Evolutionary conservation across 2,797 vertebrate genomes (phyloP).

Genomic region (Uromys caudimaculatus): DNA sequence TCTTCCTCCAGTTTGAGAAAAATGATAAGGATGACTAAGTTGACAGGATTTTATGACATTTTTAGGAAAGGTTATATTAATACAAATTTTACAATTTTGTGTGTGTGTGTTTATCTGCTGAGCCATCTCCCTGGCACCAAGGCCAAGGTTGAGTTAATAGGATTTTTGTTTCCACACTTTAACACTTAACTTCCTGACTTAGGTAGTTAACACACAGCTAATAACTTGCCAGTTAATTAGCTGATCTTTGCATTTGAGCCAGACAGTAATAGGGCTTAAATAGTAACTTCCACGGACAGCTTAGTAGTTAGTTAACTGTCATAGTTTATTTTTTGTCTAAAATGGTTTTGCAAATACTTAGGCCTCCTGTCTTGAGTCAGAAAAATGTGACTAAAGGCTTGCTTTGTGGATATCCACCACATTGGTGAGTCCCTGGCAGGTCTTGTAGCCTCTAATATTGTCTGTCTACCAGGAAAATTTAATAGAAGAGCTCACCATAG

Average conservation of each 20-base stretch:
- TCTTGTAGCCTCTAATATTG: not conserved
- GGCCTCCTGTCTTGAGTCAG: conserved; percentile 5
- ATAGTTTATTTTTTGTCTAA: conserved; percentile 41
- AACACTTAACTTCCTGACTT: not conserved
- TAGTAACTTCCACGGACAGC: not conserved
- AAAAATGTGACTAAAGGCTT: conserved; percentile 20
- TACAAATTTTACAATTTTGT: not conserved
- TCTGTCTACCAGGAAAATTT: not conserved
- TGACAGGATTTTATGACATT: not conserved
- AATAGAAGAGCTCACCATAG: not conserved
- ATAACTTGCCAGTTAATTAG: not conserved
- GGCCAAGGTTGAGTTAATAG: not conserved
- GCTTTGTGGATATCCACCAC: not conserved
- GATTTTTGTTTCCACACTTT: conserved; percentile 31
- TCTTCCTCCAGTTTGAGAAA: not conserved
- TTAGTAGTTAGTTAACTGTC: conserved; percentile 32
- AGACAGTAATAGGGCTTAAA: not conserved
- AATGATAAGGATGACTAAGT: not conserved
- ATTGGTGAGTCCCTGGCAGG: not conserved
- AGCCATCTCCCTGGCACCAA: not conserved
- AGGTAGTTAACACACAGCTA: not conserved
- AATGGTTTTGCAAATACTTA: conserved; percentile 46
- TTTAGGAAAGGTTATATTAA: not conserved
- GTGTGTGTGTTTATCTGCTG: not conserved
- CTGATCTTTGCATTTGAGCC: not conserved